Evolutionary conservation across 2,113 vertebrate genomes (phyloP), one percentile per base, ranked within the genome.

Genomic region (Perca flavescens): DNA sequence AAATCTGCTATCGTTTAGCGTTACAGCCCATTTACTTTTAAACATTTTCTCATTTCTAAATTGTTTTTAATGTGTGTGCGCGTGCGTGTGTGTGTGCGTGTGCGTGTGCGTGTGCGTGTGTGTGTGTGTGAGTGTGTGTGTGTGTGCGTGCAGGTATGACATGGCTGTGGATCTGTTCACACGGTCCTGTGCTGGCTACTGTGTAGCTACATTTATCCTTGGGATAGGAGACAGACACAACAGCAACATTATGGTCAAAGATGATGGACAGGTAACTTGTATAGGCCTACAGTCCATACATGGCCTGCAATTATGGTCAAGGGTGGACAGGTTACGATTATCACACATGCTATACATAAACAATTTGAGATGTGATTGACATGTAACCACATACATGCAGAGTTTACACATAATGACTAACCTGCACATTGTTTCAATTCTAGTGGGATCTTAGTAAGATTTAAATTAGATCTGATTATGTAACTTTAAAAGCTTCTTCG

Each of bases 231-330:
- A 99, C 91, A 95, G 98, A 67, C 98, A 99, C 95, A 99, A 99
- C 86, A 99, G 98, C 92, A 99, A 99, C 94, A 99, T 99, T 86
- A 99, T 99, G 98, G 98, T 99, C 77, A 99, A 99, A 93, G 97
- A 99, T 66, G 98, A 99, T 75, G 98, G 98, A 87, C 98, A 99
- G 94, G 98, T 99, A 96, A 63, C 2, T 13, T n/a, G 1, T 56
- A 12, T 47, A 43, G n/a, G 12, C 46, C 52, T 1, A 28, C 52
- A 40, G 40, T 10, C 9, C 9, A 19, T 25, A 57, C 2, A 53
- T 3, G 5, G 4, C 19, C 31, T 5, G 43, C 12, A 22, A 2
- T 60, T 16, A 31, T 67, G 22, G 7, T 56, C 1, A 56, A n/a
- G n/a, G n/a, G 40, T 76, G 50, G 11, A 46, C 49, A 64, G 2